Evolutionary conservation across 1,140 invertebrate species (phyloP).

Genomic region (Patella vulgata): DNA sequence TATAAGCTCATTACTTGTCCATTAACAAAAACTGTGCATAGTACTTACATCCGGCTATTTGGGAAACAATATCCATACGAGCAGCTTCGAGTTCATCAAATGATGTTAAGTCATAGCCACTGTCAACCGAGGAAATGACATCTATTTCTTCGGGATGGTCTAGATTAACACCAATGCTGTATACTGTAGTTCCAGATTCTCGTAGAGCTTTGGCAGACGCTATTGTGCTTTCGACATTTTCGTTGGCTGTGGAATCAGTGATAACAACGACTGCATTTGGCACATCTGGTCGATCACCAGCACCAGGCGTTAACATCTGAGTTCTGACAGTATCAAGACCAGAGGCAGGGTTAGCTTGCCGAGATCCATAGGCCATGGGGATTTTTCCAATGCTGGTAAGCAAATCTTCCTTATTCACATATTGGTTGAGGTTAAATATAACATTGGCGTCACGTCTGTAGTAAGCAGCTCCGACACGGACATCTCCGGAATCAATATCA

Average conservation of each 20-base stretch:
- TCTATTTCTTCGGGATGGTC: conserved; percentile 39
- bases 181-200: conserved; percentile 32
- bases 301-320: conserved; percentile 33
- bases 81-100: conserved; percentile 29
- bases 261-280: conserved; percentile 58
- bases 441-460: conserved; percentile 37
- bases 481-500: conserved; percentile 45
- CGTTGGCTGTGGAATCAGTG: conserved; percentile 51
- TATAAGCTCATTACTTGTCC: too few relatives aligned
- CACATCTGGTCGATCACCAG: conserved; percentile 50
- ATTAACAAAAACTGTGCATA: too few relatives aligned
- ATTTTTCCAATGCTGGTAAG: conserved; percentile 41
- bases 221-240: conserved; percentile 33
- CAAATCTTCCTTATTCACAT: conserved; percentile 37
- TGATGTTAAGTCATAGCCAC: conserved; percentile 32
- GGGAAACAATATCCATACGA: conserved; percentile 25
- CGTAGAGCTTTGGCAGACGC: conserved; percentile 27
- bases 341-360: conserved; percentile 32
- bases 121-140: conserved; percentile 19
- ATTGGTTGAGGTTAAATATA: conserved; percentile 50
- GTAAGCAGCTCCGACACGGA: conserved; percentile 45
- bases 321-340: conserved; percentile 39
- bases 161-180: conserved; percentile 37
- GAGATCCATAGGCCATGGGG: conserved; percentile 33
- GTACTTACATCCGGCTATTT: conserved; percentile 38